These are phyloP conservation scores for Campaea margaritaria DNA, from an alignment of 2,888 invertebrate genomes.

Conservation along the genomic window DNA sequence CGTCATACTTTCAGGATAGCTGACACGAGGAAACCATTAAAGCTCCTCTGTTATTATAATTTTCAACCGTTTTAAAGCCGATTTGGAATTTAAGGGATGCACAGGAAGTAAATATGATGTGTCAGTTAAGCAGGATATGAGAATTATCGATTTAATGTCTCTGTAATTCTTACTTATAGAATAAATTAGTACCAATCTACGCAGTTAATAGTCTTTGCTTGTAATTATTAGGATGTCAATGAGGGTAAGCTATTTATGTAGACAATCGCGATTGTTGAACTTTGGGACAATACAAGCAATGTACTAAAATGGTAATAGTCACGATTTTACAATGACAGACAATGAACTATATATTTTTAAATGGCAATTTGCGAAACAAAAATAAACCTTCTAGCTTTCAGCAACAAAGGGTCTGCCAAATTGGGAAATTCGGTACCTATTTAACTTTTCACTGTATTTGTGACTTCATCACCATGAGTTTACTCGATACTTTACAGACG, in stretches of 20 bases:
- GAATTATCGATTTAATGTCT: constrained; percentile 5
- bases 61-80: constrained; percentile 54
- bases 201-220: too few relatives aligned
- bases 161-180: constrained; percentile 2
- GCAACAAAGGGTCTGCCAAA: too few relatives aligned
- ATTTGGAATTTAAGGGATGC: constrained; percentile 42
- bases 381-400: too few relatives aligned
- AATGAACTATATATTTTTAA: too few relatives aligned
- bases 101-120: constrained; percentile 24
- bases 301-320: too few relatives aligned
- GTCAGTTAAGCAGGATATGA: constrained; percentile 24
- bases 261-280: too few relatives aligned
- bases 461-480: background rate
- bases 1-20: constrained; percentile 47
- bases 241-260: too few relatives aligned
- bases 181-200: background rate
- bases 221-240: too few relatives aligned
- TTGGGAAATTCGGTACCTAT: too few relatives aligned
- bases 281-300: too few relatives aligned
- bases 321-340: too few relatives aligned
- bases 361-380: too few relatives aligned
- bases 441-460: background rate
- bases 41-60: constrained; percentile 55
- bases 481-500: background rate
- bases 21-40: constrained; percentile 71